Evolutionary conservation across 2,797 vertebrate species (phyloP).

Genomic region (Micromesistius poutassou): DNA sequence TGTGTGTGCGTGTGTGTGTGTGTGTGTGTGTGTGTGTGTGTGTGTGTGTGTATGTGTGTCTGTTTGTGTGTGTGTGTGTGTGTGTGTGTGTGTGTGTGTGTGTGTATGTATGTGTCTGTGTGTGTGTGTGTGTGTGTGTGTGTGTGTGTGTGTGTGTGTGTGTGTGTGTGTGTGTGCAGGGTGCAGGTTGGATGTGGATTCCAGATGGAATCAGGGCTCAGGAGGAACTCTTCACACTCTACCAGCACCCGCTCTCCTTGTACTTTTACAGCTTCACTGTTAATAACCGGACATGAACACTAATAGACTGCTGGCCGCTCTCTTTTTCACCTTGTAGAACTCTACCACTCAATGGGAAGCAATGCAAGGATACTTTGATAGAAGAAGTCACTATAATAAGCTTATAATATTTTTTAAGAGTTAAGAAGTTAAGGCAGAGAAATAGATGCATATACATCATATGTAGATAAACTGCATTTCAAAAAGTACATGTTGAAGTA

Average conservation of each 20-base stretch:
- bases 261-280: neutral
- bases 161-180: neutral
- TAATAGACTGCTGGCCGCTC: neutral
- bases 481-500: neutral
- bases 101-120: slow-evolving; percentile 4
- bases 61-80: slow-evolving; percentile 4
- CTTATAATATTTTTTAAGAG: neutral
- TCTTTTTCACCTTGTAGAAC: neutral
- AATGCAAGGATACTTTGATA: neutral
- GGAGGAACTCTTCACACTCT: neutral
- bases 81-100: slow-evolving; percentile 14
- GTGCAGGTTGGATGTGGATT: neutral
- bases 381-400: neutral
- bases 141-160: slow-evolving; percentile 6
- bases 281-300: neutral
- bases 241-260: neutral
- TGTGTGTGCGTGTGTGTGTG: neutral
- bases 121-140: slow-evolving; percentile 12
- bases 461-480: neutral
- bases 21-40: neutral
- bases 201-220: neutral
- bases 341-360: neutral
- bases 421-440: neutral
- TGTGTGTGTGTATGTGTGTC: neutral
- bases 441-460: neutral